Percentiles rank a stretch among this genome's conserved stretches.
phyloP scores from a whole-genome alignment of 1,140 invertebrate species.

The Dufourea novaeangliae region DNA sequence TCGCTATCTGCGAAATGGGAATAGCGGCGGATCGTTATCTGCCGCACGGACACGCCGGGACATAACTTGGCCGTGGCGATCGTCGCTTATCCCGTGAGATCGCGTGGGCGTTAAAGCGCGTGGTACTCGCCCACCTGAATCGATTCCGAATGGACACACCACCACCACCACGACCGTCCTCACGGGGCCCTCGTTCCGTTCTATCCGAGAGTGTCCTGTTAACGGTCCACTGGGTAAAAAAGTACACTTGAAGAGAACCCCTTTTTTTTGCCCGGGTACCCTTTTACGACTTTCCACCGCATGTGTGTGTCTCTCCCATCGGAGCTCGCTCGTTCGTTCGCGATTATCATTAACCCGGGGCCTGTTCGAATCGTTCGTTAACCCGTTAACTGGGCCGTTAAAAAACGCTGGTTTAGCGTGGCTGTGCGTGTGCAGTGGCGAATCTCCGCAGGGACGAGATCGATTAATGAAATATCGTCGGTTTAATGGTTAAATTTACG shows the following conservation, averaged over 20 bases:
- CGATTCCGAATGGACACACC: slow-evolving; percentile 65
- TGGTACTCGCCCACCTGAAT: slow-evolving; percentile 66
- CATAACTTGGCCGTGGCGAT: slow-evolving; percentile 53
- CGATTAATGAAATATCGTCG: too few relatives aligned
- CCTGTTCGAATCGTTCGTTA: slow-evolving; percentile 7
- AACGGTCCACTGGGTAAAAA: slow-evolving; percentile 52
- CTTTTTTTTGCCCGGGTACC: slow-evolving; percentile 30
- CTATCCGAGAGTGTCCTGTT: slow-evolving; percentile 59
- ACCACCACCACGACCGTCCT: slow-evolving; percentile 11
- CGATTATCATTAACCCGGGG: background rate
- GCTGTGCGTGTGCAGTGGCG: too few relatives aligned
- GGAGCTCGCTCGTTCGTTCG: background rate
- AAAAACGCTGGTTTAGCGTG: too few relatives aligned
- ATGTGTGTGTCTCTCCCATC: background rate
- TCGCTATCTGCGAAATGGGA: slow-evolving; percentile 39
- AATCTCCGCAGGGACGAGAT: too few relatives aligned
- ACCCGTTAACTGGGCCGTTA: background rate
- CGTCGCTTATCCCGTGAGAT: slow-evolving; percentile 61
- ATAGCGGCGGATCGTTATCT: slow-evolving; percentile 58
- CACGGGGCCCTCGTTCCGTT: slow-evolving; percentile 46
- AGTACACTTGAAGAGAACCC: slow-evolving; percentile 14
- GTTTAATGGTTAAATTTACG: too few relatives aligned
- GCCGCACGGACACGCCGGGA: slow-evolving; percentile 40
- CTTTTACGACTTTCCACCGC: slow-evolving; percentile 19
- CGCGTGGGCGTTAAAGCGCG: slow-evolving; percentile 65